A percentile compares a stretch with the other conserved stretches of the same genome.
Conservation (phyloP, 2,888 invertebrate species). For the Heliconius aoede region DNA sequence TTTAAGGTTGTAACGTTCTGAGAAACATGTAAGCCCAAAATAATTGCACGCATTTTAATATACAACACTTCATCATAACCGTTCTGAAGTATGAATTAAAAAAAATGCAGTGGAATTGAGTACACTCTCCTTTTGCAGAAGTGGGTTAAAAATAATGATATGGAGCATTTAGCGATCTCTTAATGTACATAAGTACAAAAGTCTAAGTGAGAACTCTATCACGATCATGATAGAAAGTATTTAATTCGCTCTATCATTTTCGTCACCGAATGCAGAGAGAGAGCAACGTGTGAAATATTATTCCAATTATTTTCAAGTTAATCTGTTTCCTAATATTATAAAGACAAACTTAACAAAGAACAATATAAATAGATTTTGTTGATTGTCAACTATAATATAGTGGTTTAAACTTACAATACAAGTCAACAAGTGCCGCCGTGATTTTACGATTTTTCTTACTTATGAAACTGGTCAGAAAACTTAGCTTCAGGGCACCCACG, state of each 20-base stretch:
- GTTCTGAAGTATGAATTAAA: not conserved
- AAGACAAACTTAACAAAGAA: not conserved
- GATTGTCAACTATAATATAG: too few relatives aligned
- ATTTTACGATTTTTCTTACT: too few relatives aligned
- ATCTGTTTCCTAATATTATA: not conserved
- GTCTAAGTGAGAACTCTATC: not conserved
- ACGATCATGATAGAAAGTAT: slow-evolving; percentile 3
- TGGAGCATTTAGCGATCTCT: not conserved
- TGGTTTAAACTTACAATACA: too few relatives aligned
- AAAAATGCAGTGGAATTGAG: too few relatives aligned
- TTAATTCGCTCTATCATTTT: not conserved
- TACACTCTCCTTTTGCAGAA: too few relatives aligned
- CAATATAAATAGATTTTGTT: not conserved
- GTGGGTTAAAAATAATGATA: not conserved
- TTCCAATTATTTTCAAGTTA: not conserved
- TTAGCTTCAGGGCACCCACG: too few relatives aligned
- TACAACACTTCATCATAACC: not conserved
- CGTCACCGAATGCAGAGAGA: not conserved
- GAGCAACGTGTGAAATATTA: not conserved
- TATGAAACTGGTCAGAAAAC: too few relatives aligned
- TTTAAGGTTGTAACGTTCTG: not conserved
- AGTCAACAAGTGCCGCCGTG: too few relatives aligned
- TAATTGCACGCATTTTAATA: not conserved
- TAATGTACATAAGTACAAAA: not conserved
- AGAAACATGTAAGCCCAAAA: not conserved